These are phyloP conservation scores for Indri indri DNA, from an alignment of 2,113 vertebrate species.

Conservation along the genomic window DNA sequence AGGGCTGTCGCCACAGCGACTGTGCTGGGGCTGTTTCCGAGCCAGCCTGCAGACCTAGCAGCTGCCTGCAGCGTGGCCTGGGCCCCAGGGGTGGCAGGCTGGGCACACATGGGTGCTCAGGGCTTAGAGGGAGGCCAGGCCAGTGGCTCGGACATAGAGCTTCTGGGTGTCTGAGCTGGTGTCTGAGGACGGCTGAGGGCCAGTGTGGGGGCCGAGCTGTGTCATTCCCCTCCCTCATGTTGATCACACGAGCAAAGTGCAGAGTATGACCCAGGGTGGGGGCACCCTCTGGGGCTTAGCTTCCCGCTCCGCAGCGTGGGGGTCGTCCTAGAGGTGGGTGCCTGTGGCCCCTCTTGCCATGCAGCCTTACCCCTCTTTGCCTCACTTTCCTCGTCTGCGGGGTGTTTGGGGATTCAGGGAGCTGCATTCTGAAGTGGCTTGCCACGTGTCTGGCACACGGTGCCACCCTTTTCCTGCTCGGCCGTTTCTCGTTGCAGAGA, in stretches of 20 bases:
- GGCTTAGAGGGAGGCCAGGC: neutral
- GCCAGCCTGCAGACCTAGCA: neutral
- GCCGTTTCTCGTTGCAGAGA: neutral
- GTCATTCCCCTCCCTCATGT: neutral
- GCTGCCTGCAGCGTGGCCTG: rapidly evolving
- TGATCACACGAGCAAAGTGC: too few relatives aligned
- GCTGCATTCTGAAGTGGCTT: neutral
- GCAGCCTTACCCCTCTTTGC: too few relatives aligned
- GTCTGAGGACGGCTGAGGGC: neutral
- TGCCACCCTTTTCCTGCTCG: neutral
- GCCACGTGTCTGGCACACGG: too few relatives aligned
- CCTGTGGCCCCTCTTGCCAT: neutral
- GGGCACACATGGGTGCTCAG: neutral
- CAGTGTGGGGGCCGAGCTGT: neutral
- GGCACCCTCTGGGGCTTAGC: neutral
- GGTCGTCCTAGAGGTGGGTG: neutral
- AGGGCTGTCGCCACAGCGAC: neutral
- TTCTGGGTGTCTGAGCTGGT: neutral
- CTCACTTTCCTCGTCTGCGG: neutral
- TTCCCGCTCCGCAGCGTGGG: neutral
- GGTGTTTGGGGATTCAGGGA: neutral
- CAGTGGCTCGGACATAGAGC: neutral
- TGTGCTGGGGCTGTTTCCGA: neutral
- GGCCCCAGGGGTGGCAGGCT: neutral
- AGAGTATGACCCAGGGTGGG: neutral